These are phyloP conservation scores for Elegia similella DNA, from an alignment of 2,888 invertebrate genomes.

Conservation along the genomic window DNA sequence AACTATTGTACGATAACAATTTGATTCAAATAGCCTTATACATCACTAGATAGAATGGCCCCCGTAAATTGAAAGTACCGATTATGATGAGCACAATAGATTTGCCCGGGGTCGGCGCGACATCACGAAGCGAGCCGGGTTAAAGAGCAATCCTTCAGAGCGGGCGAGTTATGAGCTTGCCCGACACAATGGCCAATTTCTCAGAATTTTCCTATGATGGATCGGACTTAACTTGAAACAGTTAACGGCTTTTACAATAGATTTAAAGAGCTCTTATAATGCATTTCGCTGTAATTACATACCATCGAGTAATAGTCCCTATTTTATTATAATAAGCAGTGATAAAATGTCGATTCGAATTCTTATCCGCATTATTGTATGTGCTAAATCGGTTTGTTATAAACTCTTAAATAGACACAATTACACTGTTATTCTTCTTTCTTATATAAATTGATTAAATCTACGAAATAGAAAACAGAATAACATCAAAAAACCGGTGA, in stretches of 20 bases:
- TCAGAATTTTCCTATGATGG: conserved; percentile 65
- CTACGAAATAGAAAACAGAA: too few relatives aligned
- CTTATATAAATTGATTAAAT: too few relatives aligned
- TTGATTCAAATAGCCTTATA: conserved; percentile 47
- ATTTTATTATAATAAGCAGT: not conserved
- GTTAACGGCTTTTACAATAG: conserved; percentile 52
- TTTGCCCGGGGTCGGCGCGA: conserved; percentile 70
- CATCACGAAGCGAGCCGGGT: conserved; percentile 73
- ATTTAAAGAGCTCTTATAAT: conserved; percentile 29
- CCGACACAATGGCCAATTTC: conserved; percentile 77
- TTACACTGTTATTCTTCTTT: too few relatives aligned
- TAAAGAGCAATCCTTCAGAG: conserved; percentile 70
- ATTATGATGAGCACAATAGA: conserved; percentile 78
- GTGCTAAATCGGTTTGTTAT: too few relatives aligned
- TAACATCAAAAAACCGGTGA: too few relatives aligned
- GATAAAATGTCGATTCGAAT: too few relatives aligned
- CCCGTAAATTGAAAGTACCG: conserved; percentile 75
- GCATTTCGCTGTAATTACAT: conserved; percentile 1
- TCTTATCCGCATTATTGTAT: too few relatives aligned
- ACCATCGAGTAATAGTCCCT: not conserved
- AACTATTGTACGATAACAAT: conserved; percentile 36
- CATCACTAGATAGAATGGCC: conserved; percentile 63
- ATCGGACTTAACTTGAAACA: conserved; percentile 54
- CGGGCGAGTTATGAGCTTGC: conserved; percentile 67
- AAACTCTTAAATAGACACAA: too few relatives aligned